A percentile compares a stretch with the other conserved stretches of the same genome.
These are phyloP conservation scores for Beaufortia kweichowensis DNA, from an alignment of 2,113 vertebrate species.

Conservation along the genomic window DNA sequence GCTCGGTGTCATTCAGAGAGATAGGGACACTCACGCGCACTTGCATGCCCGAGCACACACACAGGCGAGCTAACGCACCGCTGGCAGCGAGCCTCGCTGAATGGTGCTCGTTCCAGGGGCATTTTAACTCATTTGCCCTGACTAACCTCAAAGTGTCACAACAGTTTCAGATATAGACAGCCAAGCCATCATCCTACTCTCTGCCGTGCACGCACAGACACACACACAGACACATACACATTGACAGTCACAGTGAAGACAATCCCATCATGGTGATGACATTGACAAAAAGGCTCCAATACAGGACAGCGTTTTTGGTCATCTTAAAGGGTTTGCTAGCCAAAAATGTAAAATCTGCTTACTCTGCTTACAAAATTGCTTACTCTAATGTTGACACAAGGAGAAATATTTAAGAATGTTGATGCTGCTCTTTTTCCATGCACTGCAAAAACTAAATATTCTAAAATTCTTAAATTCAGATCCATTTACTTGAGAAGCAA, in stretches of 20 bases:
- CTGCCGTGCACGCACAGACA: background rate
- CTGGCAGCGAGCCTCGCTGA: constrained; percentile 66
- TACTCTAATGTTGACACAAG: no score
- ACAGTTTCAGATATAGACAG: constrained; percentile 63
- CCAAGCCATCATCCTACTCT: background rate
- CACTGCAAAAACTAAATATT: no score
- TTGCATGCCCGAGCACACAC: constrained; percentile 15
- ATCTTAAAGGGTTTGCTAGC: background rate
- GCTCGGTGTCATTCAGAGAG: constrained; percentile 48
- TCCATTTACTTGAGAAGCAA: no score
- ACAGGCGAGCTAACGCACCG: constrained; percentile 18
- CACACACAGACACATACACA: constrained; percentile 13
- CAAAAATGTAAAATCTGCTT: background rate
- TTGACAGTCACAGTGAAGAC: background rate
- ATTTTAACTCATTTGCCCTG: constrained; percentile 74
- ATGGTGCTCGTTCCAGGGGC: constrained; percentile 47
- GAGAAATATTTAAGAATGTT: no score
- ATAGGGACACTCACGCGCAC: constrained; percentile 30
- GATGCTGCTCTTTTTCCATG: no score
- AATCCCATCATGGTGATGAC: background rate
- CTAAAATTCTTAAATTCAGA: no score
- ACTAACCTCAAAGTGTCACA: constrained; percentile 75
- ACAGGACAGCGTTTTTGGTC: background rate
- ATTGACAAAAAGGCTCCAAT: background rate
- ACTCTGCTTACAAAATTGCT: no score